Base-by-base conservation (phyloP, 2,888 invertebrate genomes). In the Abrostola tripartita region DNA sequence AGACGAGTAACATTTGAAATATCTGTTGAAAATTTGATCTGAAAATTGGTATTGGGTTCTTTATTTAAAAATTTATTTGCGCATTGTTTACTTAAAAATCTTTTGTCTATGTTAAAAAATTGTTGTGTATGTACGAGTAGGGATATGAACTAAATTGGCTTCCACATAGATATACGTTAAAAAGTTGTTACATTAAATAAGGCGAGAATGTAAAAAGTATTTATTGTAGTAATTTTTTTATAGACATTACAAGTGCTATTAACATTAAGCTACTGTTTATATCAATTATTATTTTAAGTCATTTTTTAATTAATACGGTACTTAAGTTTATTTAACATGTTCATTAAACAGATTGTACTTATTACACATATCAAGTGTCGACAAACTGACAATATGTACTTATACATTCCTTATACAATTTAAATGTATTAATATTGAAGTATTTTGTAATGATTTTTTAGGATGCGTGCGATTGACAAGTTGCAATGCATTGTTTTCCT, bases 301-400 rank as follows among this genome's bases (percentile, higher is more conserved):
- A 8, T 47, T 9, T 47, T 47, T 24, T 44, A 47, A 47, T 47
- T 47, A 47, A 47, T 8, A 51, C 42, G 4, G 35, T 47, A 53
- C 14, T 52, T 52, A 49, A 36, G 7, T 54, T 40, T 52, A 55
- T 11, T 56, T 71, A 53, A 36, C 12, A 41, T 37, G 41, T 51
- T 8, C 10, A 40, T 9, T 5, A 1, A 9, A 10, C 9, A 35
- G 9, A 47, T 24, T 2, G 35, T 50, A 36, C n/a, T 36, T 11
- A 50, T 24, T 6, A 24, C 24, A 50, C 11, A 40, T 10, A 35
- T 36, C 24, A 36, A 35, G 50, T 36, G 63, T 74, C 60, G 57
- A 74, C 68, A 73, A 52, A 57, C 24, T 63, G 42, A 74, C 60
- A 57, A 60, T 61, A 64, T 69, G 60, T 69, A 69, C 64, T 74